Evolutionary conservation across 2,888 invertebrate species (phyloP).

Genomic region (Acanthoscelides obtectus): DNA sequence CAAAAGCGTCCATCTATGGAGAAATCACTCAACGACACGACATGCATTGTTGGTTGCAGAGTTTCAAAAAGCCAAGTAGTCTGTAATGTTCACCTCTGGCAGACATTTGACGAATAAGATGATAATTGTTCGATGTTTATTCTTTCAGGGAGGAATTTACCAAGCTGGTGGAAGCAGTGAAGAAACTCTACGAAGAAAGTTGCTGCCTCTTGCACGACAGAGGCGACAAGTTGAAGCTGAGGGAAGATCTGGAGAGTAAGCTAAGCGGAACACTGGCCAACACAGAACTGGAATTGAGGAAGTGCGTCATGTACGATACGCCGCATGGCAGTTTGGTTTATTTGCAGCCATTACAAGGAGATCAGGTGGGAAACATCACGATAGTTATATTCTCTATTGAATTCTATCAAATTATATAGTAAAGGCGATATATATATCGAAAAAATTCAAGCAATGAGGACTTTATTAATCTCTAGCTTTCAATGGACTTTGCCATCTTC

Average conservation of each 20-base stretch:
- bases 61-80: no score
- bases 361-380: constrained; percentile 43
- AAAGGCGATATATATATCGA: no score
- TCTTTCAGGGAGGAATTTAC: constrained; percentile 74
- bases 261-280: constrained; percentile 61
- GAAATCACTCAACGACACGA: no score
- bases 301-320: constrained; percentile 59
- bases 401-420: no score
- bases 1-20: no score
- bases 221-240: constrained; percentile 58
- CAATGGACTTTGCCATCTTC: no score
- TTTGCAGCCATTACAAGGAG: constrained; percentile 52
- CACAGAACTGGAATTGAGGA: constrained; percentile 68
- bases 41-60: no score
- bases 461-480: no score
- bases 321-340: constrained; percentile 55
- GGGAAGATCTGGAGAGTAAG: constrained; percentile 65
- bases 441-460: no score
- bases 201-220: constrained; percentile 65
- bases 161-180: constrained; percentile 63
- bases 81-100: no score
- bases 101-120: no score
- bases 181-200: constrained; percentile 69
- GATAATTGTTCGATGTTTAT: no score
- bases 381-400: background rate